Conservation (phyloP, 2,797 vertebrate species). For the Scleropages formosus region DNA sequence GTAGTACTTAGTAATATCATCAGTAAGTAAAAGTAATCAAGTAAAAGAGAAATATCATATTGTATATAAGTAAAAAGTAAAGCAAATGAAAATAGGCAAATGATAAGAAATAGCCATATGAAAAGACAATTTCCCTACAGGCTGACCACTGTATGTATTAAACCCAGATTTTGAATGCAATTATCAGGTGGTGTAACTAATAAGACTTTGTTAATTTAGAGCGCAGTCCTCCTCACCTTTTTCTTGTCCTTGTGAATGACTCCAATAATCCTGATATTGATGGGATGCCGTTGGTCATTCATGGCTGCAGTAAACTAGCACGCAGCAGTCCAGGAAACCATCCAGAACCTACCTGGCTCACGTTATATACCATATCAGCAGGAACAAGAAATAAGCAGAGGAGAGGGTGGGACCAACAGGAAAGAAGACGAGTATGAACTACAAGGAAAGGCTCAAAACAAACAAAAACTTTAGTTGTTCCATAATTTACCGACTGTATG, state of each 20-base stretch:
- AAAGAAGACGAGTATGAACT: not conserved
- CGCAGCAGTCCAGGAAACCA: not conserved
- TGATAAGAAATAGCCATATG: too few relatives aligned
- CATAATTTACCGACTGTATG: too few relatives aligned
- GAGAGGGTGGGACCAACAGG: not conserved
- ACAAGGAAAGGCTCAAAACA: not conserved
- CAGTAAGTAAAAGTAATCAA: too few relatives aligned
- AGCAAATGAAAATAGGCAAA: too few relatives aligned
- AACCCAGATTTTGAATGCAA: not conserved
- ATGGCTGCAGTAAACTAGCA: constrained; percentile 38
- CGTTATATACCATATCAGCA: not conserved
- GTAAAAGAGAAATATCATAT: too few relatives aligned
- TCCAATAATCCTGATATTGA: constrained; percentile 58
- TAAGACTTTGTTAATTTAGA: not conserved
- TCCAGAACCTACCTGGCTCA: not conserved
- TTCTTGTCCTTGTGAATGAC: constrained; percentile 64
- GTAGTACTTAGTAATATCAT: too few relatives aligned
- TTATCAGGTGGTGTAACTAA: not conserved
- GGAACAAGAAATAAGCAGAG: too few relatives aligned
- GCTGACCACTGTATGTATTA: too few relatives aligned
- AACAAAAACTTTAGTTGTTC: not conserved
- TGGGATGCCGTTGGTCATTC: constrained; percentile 56
- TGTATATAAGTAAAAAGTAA: too few relatives aligned
- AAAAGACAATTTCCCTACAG: too few relatives aligned
- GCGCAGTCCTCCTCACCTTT: constrained; percentile 54